Base-by-base conservation (phyloP, 2,797 vertebrate species). In the Taenioides sp. region DNA sequence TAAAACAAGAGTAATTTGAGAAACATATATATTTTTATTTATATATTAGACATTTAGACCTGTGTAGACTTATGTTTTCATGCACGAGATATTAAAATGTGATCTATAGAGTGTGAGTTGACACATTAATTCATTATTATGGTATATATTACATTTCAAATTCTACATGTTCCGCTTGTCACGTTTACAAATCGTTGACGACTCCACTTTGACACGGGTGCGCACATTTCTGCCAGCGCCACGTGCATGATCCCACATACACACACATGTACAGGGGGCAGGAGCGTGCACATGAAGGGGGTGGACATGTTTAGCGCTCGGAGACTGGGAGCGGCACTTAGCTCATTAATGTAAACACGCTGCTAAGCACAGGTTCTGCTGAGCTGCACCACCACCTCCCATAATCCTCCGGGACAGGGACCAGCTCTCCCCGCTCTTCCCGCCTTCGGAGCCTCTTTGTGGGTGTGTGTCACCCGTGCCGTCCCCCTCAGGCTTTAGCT, bases 311-410 rank as follows among this genome's bases (percentile, higher is more conserved):
- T 62, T 62, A 62, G 73, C 70, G 77, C 80, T 86, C 25, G 60
- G 86, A 82, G 88, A 85, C 77, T 71, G 1, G 1, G 23, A 72
- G 79, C 74, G 73, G 81, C 83, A 75, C 84, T 78, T 62, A 83
- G 84, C 87, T 89, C 86, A 87, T 91, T 89, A 88, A 86, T 78
- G 81, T 83, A 77, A 86, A 83, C 85, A 86, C 69, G 17, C 78
- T 79, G 34, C 80, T 82, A 79, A 87, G 80, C 80, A 85, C 80
- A 79, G 77, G 87, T 84, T 90, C 84, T 83, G 81, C 79, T 66
- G 80, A 85, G 67, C 80, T 83, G 86, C 85, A 85, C 80, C 79
- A 54, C 77, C 80, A 82, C 80, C 73, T 89, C 73, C 63, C 67
- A 73, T 49, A 73, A 74, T 84, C 89, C 79, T 77, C 78, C 55